A percentile compares a stretch with the other conserved stretches of the same genome.
phyloP scores from a whole-genome alignment of 1,140 invertebrate species.

The Cyclargus thomasi region DNA sequence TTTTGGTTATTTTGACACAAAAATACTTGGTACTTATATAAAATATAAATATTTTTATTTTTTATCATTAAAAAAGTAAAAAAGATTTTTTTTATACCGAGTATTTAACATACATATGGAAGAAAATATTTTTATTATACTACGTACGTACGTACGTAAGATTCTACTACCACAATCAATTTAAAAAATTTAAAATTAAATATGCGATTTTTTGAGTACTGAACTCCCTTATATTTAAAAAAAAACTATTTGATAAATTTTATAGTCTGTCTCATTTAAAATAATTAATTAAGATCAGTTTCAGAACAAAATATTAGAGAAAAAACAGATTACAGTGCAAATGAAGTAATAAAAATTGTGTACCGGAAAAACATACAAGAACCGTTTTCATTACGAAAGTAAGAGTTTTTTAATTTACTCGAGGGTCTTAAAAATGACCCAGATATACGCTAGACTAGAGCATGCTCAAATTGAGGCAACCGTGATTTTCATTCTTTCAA shows the following conservation, averaged over 20 bases:
- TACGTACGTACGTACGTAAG: too few species aligned
- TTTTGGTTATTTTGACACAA: background rate
- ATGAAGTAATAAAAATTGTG: background rate
- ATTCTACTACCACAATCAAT: background rate
- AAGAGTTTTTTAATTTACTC: conserved; percentile 12
- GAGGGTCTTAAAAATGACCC: background rate
- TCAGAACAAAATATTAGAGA: background rate
- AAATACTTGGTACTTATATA: background rate
- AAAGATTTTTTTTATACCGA: too few species aligned
- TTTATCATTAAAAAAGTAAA: too few species aligned
- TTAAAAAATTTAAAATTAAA: too few species aligned
- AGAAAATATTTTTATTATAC: too few species aligned
- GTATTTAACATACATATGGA: too few species aligned
- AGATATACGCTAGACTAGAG: background rate
- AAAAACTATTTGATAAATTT: too few species aligned
- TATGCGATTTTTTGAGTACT: too few species aligned
- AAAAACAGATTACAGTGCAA: background rate
- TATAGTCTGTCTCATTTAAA: too few species aligned
- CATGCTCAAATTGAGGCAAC: background rate
- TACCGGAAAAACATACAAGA: background rate
- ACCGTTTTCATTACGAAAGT: background rate
- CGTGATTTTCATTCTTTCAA: background rate
- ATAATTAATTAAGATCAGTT: too few species aligned
- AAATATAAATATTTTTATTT: too few species aligned
- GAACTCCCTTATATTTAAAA: too few species aligned